These are phyloP conservation scores for Leptatherina wallacei DNA, from an alignment of 2,797 vertebrate genomes.

Conservation along the genomic window DNA sequence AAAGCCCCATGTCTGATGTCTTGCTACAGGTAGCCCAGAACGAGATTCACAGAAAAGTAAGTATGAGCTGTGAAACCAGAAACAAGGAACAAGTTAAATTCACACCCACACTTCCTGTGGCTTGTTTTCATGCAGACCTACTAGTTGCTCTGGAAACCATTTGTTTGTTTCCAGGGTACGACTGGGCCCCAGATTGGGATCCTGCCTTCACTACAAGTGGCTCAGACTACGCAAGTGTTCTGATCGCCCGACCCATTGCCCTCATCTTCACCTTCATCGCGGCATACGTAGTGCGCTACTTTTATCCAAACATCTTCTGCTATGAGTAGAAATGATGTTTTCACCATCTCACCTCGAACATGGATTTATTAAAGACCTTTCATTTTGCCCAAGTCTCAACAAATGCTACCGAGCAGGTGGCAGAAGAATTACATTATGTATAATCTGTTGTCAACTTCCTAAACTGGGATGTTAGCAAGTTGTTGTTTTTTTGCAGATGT, in stretches of 20 bases:
- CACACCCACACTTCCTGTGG: neutral
- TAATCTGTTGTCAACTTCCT: no score
- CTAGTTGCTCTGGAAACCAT: neutral
- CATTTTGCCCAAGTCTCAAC: no score
- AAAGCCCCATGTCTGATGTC: neutral
- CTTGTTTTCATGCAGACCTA: neutral
- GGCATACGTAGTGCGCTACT: constrained; percentile 63
- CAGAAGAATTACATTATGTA: no score
- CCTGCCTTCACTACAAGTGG: constrained; percentile 11
- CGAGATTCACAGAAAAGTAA: constrained; percentile 70
- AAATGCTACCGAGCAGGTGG: no score
- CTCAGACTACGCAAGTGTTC: constrained; percentile 39
- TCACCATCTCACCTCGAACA: neutral
- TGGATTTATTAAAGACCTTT: neutral
- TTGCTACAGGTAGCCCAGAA: constrained; percentile 67
- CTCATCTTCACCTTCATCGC: constrained; percentile 69
- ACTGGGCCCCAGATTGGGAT: constrained; percentile 64
- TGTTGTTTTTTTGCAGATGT: no score
- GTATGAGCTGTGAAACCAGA: neutral
- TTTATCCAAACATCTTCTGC: constrained; percentile 69
- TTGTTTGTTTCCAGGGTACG: constrained; percentile 54
- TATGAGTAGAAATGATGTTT: constrained; percentile 55
- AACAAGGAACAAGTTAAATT: neutral
- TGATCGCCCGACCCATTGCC: constrained; percentile 61
- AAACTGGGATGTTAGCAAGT: no score